Conservation (phyloP, 2,888 invertebrate species). For the Oscheius sp. region DNA sequence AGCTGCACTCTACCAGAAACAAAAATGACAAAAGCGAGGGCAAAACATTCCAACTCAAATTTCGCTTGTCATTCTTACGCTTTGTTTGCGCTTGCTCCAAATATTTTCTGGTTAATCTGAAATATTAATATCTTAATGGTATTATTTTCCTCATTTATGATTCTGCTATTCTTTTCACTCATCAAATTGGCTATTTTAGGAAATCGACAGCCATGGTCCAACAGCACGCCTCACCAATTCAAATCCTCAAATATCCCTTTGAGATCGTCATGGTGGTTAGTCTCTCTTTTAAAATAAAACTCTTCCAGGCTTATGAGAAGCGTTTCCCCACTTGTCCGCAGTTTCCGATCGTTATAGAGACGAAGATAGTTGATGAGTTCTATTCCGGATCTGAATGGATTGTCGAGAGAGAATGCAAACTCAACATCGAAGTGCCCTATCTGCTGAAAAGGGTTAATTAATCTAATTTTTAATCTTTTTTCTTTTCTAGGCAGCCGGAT, state of each 20-base stretch:
- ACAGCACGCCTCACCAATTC: constrained; percentile 89
- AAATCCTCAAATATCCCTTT: constrained; percentile 93
- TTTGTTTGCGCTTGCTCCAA: too few species aligned
- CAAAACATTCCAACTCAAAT: too few species aligned
- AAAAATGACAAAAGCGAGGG: too few species aligned
- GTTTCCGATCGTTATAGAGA: constrained; percentile 91
- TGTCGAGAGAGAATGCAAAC: constrained; percentile 85
- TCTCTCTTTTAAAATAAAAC: not conserved
- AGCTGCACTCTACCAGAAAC: too few species aligned
- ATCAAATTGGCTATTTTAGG: too few species aligned
- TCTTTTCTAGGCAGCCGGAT: constrained; percentile 82
- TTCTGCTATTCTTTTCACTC: too few species aligned
- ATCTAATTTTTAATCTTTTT: not conserved
- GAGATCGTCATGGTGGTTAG: constrained; percentile 93
- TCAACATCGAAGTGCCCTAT: constrained; percentile 92
- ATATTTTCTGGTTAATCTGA: too few species aligned
- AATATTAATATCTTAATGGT: too few species aligned
- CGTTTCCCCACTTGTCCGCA: constrained; percentile 91
- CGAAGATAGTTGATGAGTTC: constrained; percentile 79
- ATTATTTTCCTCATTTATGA: too few species aligned
- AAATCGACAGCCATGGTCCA: constrained; percentile 91
- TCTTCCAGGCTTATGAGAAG: constrained; percentile 85
- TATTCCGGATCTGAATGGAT: constrained; percentile 79
- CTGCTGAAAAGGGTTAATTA: constrained; percentile 83
- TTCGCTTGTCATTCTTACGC: too few species aligned